Conservation (phyloP, 2,113 vertebrate genomes). For the Tylochromis polylepis region DNA sequence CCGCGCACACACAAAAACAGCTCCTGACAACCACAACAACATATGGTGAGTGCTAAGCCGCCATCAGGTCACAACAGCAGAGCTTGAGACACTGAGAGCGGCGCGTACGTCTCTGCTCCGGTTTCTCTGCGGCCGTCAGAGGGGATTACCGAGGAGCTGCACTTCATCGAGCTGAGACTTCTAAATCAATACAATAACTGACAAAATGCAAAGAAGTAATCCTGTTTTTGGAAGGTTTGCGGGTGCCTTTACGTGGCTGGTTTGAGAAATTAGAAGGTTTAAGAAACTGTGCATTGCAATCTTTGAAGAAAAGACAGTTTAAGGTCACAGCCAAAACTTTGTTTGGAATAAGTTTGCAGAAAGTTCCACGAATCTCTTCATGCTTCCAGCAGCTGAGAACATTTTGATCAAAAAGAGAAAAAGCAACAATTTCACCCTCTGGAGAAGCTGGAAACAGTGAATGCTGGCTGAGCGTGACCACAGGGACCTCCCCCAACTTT, state of each 20-base stretch:
- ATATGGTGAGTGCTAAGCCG: slow-evolving; percentile 44
- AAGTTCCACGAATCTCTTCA: neutral
- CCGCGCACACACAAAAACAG: neutral
- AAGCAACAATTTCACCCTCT: neutral
- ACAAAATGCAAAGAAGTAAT: neutral
- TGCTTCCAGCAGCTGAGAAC: neutral
- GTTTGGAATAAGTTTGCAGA: neutral
- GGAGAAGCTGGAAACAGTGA: neutral
- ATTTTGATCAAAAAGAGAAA: neutral
- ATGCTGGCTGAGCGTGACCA: neutral
- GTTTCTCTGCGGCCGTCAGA: neutral
- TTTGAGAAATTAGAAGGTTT: neutral
- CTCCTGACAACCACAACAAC: slow-evolving; percentile 25
- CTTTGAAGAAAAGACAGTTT: neutral
- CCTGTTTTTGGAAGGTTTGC: neutral
- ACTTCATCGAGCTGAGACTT: neutral
- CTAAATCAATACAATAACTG: neutral
- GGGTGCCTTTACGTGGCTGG: neutral
- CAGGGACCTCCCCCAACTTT: neutral
- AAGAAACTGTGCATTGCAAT: neutral
- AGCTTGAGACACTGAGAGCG: neutral
- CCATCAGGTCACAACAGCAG: neutral
- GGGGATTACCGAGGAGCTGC: neutral
- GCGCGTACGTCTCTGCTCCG: neutral
- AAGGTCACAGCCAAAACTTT: neutral